Base-by-base conservation (phyloP, 1,140 invertebrate genomes). In the Heliconius eleuchia region DNA sequence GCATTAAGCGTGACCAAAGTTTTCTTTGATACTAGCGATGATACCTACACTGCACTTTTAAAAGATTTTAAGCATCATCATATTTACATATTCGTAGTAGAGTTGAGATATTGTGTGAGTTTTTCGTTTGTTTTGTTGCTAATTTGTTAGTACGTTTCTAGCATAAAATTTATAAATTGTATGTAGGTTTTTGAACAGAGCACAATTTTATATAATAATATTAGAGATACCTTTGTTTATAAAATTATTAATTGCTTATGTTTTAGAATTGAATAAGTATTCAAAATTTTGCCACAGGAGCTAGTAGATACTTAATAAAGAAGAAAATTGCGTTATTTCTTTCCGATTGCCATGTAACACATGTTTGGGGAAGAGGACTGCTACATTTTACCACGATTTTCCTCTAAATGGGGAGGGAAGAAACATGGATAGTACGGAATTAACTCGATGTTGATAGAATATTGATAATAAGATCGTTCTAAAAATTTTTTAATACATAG, bases 1-100 rank as follows among this genome's bases (percentile, higher is more conserved):
- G 96, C 96, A 97, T 97, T 97, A 97, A 96, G 96, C 96, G 95
- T 97, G 96, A 97, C 96, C 96, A 96, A 96, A 96, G 95, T 96
- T 96, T 95, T 95, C 95, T 95, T 94, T 95, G 93, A 95, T 95
- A 94, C 93, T 87, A 85, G 87, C 88, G 86, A 91, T 91, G 85
- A 88, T 88, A 88, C 85, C 82, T 84, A 85, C 77, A 70, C 79
- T 85, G 86, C 86, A 85, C 77, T 82, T 79, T 79, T 52, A 73
- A 77, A 80, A 77, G 75, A 77, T 80, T 80, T 73, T 27, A 73
- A 71, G 76, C 37, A 66, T 66, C 60, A 66, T 66, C 27, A 66
- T 66, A 66, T 66, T 66, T 66, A 66, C 60, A 66, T 66, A 66
- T 66, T 66, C 30, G 27, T 30, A 66, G 60, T 23, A 4, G 0